Conservation (phyloP, 2,888 invertebrate species). For the Sialis fuliginosa region DNA sequence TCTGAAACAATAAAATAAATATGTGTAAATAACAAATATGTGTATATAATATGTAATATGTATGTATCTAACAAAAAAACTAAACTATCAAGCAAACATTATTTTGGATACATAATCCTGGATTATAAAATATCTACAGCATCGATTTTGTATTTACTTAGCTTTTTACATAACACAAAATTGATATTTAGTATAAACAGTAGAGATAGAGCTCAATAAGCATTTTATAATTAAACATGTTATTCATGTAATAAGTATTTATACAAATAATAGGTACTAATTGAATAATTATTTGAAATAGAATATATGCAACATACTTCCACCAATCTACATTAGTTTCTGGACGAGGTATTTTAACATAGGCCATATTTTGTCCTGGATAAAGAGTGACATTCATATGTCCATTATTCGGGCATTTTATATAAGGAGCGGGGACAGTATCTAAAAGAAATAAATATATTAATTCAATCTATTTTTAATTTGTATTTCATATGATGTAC, state of each 20-base stretch:
- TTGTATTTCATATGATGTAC: neutral
- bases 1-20: conserved; percentile 23
- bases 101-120: too few species aligned
- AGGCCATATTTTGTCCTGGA: conserved; percentile 25
- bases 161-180: too few species aligned
- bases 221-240: too few species aligned
- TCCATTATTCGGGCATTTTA: conserved; percentile 37
- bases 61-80: too few species aligned
- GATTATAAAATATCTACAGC: too few species aligned
- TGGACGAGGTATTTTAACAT: conserved; percentile 32
- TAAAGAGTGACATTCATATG: conserved; percentile 37
- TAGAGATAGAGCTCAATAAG: too few species aligned
- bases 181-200: too few species aligned
- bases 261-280: neutral
- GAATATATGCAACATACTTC: conserved; percentile 21
- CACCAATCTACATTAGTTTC: conserved; percentile 48
- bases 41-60: too few species aligned
- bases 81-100: too few species aligned
- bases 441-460: neutral
- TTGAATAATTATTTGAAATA: neutral
- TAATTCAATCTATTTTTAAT: neutral
- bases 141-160: too few species aligned
- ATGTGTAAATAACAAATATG: too few species aligned
- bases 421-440: conserved; percentile 27
- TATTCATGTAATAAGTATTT: neutral